Conservation (phyloP, 2,888 invertebrate species). For the Allygus modestus region DNA sequence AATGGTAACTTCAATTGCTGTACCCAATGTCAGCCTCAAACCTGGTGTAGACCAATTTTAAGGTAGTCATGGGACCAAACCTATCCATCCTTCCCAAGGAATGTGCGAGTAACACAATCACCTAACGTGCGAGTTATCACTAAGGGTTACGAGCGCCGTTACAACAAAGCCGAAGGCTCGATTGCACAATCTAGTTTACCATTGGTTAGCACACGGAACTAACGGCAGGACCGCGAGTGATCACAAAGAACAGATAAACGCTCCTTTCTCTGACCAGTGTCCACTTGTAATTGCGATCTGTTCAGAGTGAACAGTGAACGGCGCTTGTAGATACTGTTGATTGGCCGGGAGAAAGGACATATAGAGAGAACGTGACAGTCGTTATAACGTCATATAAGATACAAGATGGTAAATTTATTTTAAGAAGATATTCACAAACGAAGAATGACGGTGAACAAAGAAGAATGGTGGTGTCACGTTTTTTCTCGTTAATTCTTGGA, state of each 20-base stretch:
- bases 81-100: too few relatives aligned
- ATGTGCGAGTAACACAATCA: slow-evolving; percentile 23
- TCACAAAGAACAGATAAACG: slow-evolving; percentile 18
- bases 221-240: not conserved
- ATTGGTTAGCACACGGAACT: not conserved
- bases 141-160: not conserved
- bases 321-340: not conserved
- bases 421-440: too few relatives aligned
- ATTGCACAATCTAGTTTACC: slow-evolving; percentile 3
- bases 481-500: too few relatives aligned
- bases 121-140: not conserved
- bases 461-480: too few relatives aligned
- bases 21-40: too few relatives aligned
- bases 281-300: slow-evolving; percentile 17
- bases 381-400: too few relatives aligned
- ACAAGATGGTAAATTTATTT: too few relatives aligned
- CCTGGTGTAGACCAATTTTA: too few relatives aligned
- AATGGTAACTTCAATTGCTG: too few relatives aligned
- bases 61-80: too few relatives aligned
- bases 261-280: slow-evolving; percentile 9
- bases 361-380: not conserved
- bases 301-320: not conserved
- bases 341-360: not conserved
- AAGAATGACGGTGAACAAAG: too few relatives aligned
- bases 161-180: slow-evolving; percentile 14